These are phyloP conservation scores for Drosophila equinoxialis DNA, from an alignment of 1,140 invertebrate species.

Conservation along the genomic window DNA sequence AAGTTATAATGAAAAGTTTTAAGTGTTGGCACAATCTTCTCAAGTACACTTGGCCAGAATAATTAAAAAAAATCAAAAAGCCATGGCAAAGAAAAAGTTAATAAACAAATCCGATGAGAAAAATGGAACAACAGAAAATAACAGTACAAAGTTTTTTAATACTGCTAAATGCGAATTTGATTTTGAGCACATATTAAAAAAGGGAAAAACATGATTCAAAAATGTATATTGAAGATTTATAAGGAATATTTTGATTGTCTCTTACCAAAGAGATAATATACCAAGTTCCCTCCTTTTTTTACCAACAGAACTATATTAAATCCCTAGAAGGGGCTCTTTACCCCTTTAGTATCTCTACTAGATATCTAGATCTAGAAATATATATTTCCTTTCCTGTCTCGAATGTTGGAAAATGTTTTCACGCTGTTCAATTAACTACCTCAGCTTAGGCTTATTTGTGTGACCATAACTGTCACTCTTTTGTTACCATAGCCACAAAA, in stretches of 20 bases:
- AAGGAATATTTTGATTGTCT: not conserved
- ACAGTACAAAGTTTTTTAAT: not conserved
- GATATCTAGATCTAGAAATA: no score
- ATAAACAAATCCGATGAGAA: not conserved
- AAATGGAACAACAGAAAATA: not conserved
- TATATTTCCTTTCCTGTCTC: no score
- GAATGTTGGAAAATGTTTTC: no score
- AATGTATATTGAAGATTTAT: not conserved
- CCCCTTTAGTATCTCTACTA: no score
- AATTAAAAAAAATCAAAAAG: slow-evolving; percentile 50
- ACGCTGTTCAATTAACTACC: no score
- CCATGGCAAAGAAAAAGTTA: slow-evolving; percentile 18
- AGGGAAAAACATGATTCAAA: not conserved
- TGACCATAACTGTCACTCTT: no score
- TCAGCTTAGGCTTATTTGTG: no score
- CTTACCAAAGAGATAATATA: no score
- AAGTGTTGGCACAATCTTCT: slow-evolving; percentile 44
- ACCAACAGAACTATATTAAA: no score
- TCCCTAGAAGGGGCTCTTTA: no score
- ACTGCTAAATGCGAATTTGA: not conserved
- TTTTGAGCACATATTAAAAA: not conserved
- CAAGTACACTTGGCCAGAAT: slow-evolving; percentile 49
- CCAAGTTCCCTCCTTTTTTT: no score
- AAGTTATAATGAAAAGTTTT: slow-evolving; percentile 49
- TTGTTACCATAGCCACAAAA: no score